Evolutionary conservation across 2,888 invertebrate species (phyloP).

Genomic region (Drosophila monieri): DNA sequence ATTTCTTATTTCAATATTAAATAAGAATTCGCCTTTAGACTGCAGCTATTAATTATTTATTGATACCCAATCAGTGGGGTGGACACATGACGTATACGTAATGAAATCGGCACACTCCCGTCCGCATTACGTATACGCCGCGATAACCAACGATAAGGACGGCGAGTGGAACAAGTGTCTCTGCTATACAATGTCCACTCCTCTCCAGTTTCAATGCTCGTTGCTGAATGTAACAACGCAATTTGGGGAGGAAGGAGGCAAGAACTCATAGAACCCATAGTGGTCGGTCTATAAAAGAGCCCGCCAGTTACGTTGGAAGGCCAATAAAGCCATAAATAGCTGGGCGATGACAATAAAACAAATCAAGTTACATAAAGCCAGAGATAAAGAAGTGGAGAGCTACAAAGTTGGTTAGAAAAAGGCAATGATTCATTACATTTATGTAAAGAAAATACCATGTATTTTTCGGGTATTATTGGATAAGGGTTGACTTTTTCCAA

Average conservation of each 20-base stretch:
- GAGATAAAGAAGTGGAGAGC: neutral
- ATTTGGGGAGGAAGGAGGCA: constrained; percentile 10
- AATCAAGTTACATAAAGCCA: constrained; percentile 3
- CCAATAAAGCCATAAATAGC: constrained; percentile 23
- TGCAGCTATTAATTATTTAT: constrained; percentile 23
- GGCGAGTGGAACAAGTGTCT: neutral
- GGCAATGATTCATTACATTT: too few species aligned
- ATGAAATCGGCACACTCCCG: constrained; percentile 29
- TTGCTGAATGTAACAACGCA: constrained; percentile 38
- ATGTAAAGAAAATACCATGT: too few species aligned
- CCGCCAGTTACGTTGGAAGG: constrained; percentile 3
- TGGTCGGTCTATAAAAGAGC: constrained; percentile 11
- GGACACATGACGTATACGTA: constrained; percentile 56
- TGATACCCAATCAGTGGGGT: constrained; percentile 27
- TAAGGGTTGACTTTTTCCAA: too few species aligned
- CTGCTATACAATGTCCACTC: constrained; percentile 25
- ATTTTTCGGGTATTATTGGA: too few species aligned
- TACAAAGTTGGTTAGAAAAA: neutral
- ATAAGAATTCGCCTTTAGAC: too few species aligned
- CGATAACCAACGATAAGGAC: constrained; percentile 47
- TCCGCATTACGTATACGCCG: constrained; percentile 55
- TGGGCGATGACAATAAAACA: constrained; percentile 15
- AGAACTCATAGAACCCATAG: neutral
- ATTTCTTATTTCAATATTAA: too few species aligned
- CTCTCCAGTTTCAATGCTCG: constrained; percentile 6